Conservation (phyloP, 1,140 invertebrate species). For the Choristoneura fumiferana region DNA sequence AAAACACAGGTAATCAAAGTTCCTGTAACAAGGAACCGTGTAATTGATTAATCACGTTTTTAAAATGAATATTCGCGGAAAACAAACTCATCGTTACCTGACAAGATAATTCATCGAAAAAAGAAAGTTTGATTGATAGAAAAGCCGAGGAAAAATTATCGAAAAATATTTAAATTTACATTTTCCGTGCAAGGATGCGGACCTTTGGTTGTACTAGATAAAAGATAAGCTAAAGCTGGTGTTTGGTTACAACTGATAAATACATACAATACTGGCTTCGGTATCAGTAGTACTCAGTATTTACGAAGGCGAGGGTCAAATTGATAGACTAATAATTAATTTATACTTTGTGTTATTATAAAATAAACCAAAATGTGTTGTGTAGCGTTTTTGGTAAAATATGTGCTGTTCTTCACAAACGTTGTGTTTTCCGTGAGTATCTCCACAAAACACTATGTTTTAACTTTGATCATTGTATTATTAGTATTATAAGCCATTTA, state of each 20-base stretch:
- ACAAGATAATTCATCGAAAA: background rate
- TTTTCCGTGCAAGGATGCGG: background rate
- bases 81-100: background rate
- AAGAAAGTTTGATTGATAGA: background rate
- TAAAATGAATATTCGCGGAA: background rate
- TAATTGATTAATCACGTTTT: too few species aligned
- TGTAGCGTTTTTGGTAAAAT: constrained; percentile 1
- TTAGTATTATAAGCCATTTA: too few species aligned
- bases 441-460: too few species aligned
- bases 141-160: background rate
- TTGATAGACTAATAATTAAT: background rate
- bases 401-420: constrained; percentile 11
- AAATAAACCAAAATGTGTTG: background rate
- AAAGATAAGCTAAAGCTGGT: constrained; percentile 3
- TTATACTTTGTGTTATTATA: background rate
- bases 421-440: constrained; percentile 21
- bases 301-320: background rate
- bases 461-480: too few species aligned
- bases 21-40: too few species aligned
- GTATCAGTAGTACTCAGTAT: background rate
- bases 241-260: constrained; percentile 6
- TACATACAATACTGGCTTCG: background rate
- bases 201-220: background rate
- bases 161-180: background rate
- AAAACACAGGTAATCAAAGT: too few species aligned